Evolutionary conservation across 2,888 invertebrate species (phyloP).

Genomic region (Apodemia hepburni): DNA sequence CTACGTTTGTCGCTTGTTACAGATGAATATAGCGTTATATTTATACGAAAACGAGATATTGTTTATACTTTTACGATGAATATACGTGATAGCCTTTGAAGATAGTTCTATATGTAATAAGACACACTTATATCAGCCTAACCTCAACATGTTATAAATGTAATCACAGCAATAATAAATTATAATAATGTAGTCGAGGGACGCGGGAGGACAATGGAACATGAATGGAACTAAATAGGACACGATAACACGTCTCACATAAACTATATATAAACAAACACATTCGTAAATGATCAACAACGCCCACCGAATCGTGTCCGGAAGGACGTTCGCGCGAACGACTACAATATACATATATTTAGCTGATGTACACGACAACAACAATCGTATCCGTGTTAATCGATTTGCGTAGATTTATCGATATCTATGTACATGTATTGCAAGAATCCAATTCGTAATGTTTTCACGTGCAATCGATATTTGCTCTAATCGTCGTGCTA

Average conservation of each 20-base stretch:
- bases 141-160: constrained; percentile 65
- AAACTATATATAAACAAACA: constrained; percentile 65
- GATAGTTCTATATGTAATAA: constrained; percentile 47
- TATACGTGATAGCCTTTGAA: constrained; percentile 45
- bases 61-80: too few species aligned
- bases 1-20: too few species aligned
- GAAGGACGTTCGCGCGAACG: constrained; percentile 39
- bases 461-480: constrained; percentile 35
- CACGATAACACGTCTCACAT: constrained; percentile 64
- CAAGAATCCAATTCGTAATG: background rate
- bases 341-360: constrained; percentile 39
- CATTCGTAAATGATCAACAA: constrained; percentile 39
- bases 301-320: constrained; percentile 33
- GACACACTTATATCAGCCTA: constrained; percentile 52
- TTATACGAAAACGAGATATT: too few species aligned
- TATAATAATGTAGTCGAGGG: constrained; percentile 58
- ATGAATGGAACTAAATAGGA: constrained; percentile 62
- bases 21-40: too few species aligned
- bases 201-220: constrained; percentile 62
- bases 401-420: background rate
- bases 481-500: too few species aligned
- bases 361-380: background rate
- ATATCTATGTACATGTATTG: background rate
- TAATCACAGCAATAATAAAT: constrained; percentile 76
- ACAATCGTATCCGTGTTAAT: background rate